phyloP scores from a whole-genome alignment of 2,797 vertebrate genomes.

The Botia almorhae region DNA sequence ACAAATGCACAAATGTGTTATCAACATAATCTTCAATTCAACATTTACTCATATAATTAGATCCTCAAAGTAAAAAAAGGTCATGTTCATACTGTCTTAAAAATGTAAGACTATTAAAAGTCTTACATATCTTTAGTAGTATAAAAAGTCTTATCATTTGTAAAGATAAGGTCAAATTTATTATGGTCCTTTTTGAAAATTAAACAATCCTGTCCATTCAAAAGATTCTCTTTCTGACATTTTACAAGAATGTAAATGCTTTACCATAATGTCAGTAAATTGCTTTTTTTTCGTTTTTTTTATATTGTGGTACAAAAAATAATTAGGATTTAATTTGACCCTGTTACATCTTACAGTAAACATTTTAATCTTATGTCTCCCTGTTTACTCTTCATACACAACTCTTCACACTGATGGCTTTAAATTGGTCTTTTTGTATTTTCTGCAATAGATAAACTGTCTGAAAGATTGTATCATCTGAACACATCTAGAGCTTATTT shows the following conservation, averaged over 20 bases:
- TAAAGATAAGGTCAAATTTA: no score
- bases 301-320: no score
- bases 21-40: constrained; percentile 2
- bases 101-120: not conserved
- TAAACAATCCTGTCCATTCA: no score
- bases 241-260: no score
- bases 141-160: no score
- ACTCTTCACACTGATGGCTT: not conserved
- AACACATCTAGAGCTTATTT: constrained; percentile 37
- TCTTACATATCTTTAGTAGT: not conserved
- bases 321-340: no score
- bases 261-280: no score
- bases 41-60: not conserved
- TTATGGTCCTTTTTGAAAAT: no score
- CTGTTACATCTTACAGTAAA: not conserved
- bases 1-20: not conserved
- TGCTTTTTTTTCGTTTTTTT: no score
- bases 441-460: constrained; percentile 24
- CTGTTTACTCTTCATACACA: not conserved
- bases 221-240: no score
- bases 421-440: not conserved
- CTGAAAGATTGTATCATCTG: constrained; percentile 22
- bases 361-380: not conserved
- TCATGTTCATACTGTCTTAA: not conserved
- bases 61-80: not conserved